Evolutionary conservation across 1,140 invertebrate species (phyloP).

Genomic region (Papilio aristodemus): DNA sequence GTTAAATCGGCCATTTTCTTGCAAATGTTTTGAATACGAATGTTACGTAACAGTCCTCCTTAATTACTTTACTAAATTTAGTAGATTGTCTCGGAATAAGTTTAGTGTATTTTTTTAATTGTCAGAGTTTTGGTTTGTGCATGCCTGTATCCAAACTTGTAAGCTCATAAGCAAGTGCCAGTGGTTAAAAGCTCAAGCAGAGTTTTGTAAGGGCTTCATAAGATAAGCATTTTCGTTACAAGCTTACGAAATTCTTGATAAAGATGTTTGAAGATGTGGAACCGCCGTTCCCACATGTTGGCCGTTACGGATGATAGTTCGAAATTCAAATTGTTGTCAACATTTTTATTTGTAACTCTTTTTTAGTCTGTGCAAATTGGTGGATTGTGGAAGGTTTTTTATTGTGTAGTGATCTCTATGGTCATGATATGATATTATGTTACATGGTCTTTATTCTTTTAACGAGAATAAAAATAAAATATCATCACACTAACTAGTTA

Average conservation of each 20-base stretch:
- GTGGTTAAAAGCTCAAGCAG: no score
- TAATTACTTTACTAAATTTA: no score
- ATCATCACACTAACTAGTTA: no score
- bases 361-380: neutral
- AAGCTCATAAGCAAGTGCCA: neutral
- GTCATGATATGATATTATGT: no score
- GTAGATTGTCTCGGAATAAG: no score
- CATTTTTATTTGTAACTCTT: neutral
- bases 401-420: no score
- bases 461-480: no score
- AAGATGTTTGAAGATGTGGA: slow-evolving; percentile 8
- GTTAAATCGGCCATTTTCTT: no score
- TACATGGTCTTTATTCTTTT: no score
- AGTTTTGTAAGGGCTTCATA: neutral
- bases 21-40: no score
- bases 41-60: no score
- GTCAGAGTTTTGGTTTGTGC: neutral
- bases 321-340: neutral
- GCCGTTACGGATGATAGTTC: neutral
- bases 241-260: slow-evolving; percentile 14
- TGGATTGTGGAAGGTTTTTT: no score
- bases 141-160: neutral
- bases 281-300: neutral
- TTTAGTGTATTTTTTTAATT: neutral
- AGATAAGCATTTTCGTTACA: neutral